Evolutionary conservation across 2,797 vertebrate genomes (phyloP).

Genomic region (Telmatherina bonti): DNA sequence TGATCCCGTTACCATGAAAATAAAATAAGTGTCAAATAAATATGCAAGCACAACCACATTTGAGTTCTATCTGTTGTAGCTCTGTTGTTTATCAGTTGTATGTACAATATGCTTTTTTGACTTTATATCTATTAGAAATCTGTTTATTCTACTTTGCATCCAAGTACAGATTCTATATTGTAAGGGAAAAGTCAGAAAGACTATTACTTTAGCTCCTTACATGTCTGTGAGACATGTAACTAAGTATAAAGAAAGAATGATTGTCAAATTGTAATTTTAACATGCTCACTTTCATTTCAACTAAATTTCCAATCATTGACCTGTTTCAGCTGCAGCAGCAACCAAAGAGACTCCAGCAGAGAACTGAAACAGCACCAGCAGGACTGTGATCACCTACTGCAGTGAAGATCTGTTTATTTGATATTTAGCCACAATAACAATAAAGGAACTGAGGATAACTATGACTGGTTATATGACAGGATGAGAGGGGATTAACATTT

Average conservation of each 20-base stretch:
- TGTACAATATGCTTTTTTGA: too few relatives aligned
- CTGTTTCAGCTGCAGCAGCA: conserved; percentile 48
- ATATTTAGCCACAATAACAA: conserved; percentile 44
- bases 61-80: too few relatives aligned
- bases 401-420: conserved; percentile 42
- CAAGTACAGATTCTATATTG: not conserved
- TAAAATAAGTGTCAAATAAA: too few relatives aligned
- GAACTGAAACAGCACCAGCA: conserved; percentile 58
- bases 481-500: conserved; percentile 33
- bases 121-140: too few relatives aligned
- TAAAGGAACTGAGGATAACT: conserved; percentile 23
- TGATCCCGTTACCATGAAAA: too few relatives aligned
- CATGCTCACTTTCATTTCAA: not conserved
- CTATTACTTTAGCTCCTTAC: not conserved
- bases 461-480: conserved; percentile 39
- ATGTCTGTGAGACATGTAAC: too few relatives aligned
- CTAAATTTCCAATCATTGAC: not conserved
- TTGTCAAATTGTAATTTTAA: too few relatives aligned
- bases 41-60: too few relatives aligned
- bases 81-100: too few relatives aligned
- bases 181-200: too few relatives aligned
- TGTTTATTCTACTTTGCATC: not conserved
- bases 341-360: conserved; percentile 78
- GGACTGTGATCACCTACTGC: conserved; percentile 33
- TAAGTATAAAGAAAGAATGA: not conserved